Conservation (phyloP, 2,797 vertebrate genomes). For the Eospalax fontanierii region DNA sequence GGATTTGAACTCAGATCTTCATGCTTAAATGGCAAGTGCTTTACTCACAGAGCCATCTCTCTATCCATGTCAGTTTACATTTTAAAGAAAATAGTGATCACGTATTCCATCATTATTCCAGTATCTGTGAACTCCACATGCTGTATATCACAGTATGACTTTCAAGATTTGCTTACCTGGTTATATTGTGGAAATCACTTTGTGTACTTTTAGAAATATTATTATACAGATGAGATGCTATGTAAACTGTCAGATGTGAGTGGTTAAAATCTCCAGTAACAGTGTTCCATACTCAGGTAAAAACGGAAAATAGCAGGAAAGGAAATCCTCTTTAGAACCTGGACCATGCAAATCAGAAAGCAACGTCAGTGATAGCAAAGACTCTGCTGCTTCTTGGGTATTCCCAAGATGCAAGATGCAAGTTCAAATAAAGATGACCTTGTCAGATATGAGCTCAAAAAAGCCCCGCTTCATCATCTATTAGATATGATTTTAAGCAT, state of each 20-base stretch:
- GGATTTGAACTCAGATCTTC: not conserved
- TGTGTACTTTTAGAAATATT: not conserved
- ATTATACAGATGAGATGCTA: not conserved
- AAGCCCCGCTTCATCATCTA: not conserved
- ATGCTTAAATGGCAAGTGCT: not conserved
- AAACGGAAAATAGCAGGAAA: not conserved
- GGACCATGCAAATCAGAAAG: not conserved
- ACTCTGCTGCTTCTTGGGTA: not conserved
- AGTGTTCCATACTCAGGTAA: slow-evolving; percentile 11
- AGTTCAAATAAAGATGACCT: slow-evolving; percentile 53
- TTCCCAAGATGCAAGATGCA: not conserved
- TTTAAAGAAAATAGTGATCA: not conserved
- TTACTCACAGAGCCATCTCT: not conserved
- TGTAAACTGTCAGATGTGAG: not conserved
- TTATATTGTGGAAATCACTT: not conserved
- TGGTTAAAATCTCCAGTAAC: slow-evolving; percentile 43
- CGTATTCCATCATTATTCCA: slow-evolving; percentile 45
- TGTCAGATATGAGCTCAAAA: slow-evolving; percentile 31
- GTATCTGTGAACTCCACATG: not conserved
- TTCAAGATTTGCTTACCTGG: not conserved
- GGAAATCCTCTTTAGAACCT: slow-evolving; percentile 42
- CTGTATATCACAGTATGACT: slow-evolving; percentile 14
- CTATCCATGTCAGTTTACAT: not conserved
- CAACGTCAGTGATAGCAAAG: not conserved
- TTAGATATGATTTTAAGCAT: slow-evolving; percentile 14